phyloP scores from a whole-genome alignment of 2,113 vertebrate genomes.

The Nesospiza acunhae region DNA sequence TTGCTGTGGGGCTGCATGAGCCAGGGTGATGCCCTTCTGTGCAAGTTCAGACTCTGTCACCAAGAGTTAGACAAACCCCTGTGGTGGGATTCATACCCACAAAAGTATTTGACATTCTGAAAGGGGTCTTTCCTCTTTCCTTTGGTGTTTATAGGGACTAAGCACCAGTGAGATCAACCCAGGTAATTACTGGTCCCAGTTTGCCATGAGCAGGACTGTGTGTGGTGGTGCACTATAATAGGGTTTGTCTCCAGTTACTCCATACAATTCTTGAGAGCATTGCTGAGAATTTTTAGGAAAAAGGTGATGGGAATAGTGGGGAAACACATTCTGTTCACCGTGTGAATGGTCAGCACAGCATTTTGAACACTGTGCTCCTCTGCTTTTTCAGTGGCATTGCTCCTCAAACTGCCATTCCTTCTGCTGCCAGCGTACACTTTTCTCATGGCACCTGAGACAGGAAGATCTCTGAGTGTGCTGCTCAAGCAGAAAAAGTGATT shows the following conservation, averaged over 20 bases:
- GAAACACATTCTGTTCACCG: accelerated
- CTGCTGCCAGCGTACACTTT: neutral
- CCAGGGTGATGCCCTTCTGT: neutral
- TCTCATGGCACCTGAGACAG: neutral
- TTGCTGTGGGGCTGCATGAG: neutral
- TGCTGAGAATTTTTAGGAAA: neutral
- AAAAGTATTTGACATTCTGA: neutral
- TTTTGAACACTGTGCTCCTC: neutral
- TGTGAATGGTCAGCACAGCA: accelerated
- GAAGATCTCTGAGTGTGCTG: neutral
- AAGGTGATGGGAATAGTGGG: neutral
- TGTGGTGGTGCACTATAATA: neutral
- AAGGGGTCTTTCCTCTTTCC: too few species aligned
- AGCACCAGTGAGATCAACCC: neutral
- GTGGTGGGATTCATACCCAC: neutral
- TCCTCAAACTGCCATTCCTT: neutral
- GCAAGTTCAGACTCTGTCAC: neutral
- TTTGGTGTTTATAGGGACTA: neutral
- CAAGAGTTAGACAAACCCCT: neutral
- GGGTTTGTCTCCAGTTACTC: neutral
- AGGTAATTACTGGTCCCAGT: neutral
- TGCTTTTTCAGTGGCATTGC: neutral
- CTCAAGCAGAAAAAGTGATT: neutral
- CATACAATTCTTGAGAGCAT: accelerated
- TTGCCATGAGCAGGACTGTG: neutral